Base-by-base conservation (phyloP, 1,140 invertebrate species). In the Episyrphus balteatus region DNA sequence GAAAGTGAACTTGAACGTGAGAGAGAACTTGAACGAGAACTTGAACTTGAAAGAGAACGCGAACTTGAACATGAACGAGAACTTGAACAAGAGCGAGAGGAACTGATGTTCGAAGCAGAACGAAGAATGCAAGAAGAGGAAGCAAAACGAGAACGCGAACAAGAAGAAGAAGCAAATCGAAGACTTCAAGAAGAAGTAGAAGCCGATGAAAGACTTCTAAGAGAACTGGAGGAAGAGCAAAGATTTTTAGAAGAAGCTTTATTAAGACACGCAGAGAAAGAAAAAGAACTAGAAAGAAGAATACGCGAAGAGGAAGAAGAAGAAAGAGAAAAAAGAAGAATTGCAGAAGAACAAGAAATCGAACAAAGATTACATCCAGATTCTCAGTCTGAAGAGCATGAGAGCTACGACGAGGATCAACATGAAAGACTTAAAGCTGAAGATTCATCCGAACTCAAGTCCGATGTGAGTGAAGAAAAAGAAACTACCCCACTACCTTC, bases 31-130 rank as follows among this genome's bases (percentile, higher is more conserved):
- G 38, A 58, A 59, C 34, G 53, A 55, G 10, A 39, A 39, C 55
- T n/a, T n/a, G n/a, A n/a, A n/a, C n/a, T n/a, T n/a, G n/a, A n/a
- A n/a, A n/a, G n/a, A n/a, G n/a, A n/a, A n/a, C n/a, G n/a, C n/a
- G n/a, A n/a, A n/a, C n/a, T n/a, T n/a, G n/a, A n/a, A n/a, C n/a
- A 41, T 62, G 45, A 59, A 64, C 53, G 58, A 56, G 11, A 56
- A 56, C 12, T 53, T 66, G 38, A 58, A 59, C 34, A 55, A 55
- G 10, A 39, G 42, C 55, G 56, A 39, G 52, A 52, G 0, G 54
- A 64, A n/a, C 45, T 61, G 8, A 57, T 61, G 19, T 64, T 55
- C 14, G 59, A 63, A 42, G 63, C 58, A 30, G 58, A 60, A n/a
- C 58, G 54, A 44, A 57, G 55, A 46, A 34, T 57, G 44, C 55